phyloP scores from a whole-genome alignment of 2,888 invertebrate species.

The Ophion obscuratus region DNA sequence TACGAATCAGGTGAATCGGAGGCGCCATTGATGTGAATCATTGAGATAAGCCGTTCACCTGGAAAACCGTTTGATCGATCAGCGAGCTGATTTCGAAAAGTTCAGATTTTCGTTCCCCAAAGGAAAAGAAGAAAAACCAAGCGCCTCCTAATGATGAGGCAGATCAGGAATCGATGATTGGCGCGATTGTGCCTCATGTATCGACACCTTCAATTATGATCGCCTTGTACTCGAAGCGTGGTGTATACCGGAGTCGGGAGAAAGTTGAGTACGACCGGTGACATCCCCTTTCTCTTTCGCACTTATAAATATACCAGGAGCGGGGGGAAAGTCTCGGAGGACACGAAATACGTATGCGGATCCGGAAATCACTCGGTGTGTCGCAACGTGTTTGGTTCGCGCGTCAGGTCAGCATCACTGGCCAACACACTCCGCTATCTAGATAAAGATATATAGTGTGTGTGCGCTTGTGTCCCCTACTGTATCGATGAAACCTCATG shows the following conservation, averaged over 20 bases:
- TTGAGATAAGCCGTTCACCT: slow-evolving; percentile 61
- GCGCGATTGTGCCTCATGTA: not conserved
- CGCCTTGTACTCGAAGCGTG: not conserved
- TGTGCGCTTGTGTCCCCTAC: not conserved
- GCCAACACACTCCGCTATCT: slow-evolving; percentile 11
- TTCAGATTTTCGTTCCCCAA: not conserved
- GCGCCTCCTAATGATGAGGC: not conserved
- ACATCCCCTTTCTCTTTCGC: slow-evolving; percentile 16
- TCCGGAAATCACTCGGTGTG: slow-evolving; percentile 41
- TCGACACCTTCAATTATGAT: not conserved
- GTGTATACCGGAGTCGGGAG: slow-evolving; percentile 7
- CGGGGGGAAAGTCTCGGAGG: slow-evolving; percentile 7
- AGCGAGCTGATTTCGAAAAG: not conserved
- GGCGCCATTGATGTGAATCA: slow-evolving; percentile 68
- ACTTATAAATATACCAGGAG: not conserved
- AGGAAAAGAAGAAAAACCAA: not conserved
- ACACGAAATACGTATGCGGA: slow-evolving; percentile 15
- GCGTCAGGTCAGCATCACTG: slow-evolving; percentile 41
- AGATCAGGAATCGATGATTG: not conserved
- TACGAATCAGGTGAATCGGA: slow-evolving; percentile 48
- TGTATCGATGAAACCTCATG: slow-evolving; percentile 36
- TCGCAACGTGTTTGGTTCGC: slow-evolving; percentile 41
- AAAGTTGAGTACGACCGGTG: slow-evolving; percentile 10
- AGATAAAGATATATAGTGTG: slow-evolving; percentile 36
- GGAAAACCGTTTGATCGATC: slow-evolving; percentile 60